These are phyloP conservation scores for Hylomyscus alleni DNA, from an alignment of 2,797 vertebrate species.

Conservation along the genomic window DNA sequence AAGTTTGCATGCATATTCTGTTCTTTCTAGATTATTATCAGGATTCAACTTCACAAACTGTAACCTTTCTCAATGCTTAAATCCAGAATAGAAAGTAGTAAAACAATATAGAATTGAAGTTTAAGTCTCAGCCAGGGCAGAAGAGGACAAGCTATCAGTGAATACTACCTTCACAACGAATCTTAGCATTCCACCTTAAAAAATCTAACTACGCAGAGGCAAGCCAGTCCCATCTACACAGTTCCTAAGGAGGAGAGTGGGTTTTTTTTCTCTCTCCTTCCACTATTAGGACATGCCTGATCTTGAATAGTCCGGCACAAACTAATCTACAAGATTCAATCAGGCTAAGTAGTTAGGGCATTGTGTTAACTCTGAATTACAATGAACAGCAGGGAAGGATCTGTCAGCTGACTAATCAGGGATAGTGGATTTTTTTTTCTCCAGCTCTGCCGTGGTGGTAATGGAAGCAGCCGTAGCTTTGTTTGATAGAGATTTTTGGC, in stretches of 20 bases:
- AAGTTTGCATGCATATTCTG: background rate
- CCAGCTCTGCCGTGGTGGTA: conserved; percentile 71
- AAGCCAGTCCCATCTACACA: conserved; percentile 67
- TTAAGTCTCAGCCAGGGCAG: background rate
- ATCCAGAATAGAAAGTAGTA: conserved; percentile 1
- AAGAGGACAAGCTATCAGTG: background rate
- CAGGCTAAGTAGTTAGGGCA: conserved; percentile 80
- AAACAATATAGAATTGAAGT: background rate
- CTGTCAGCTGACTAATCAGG: conserved; percentile 81
- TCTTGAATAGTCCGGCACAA: conserved; percentile 51
- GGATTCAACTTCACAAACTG: conserved; percentile 34
- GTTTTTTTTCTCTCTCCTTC: conserved; percentile 16
- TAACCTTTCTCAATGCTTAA: conserved; percentile 20
- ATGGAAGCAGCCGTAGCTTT: conserved; percentile 81
- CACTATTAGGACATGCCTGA: conserved; percentile 62
- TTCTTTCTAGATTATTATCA: conserved; percentile 53
- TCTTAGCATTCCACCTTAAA: conserved; percentile 86
- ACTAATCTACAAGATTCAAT: conserved; percentile 71
- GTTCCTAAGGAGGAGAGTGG: conserved; percentile 48
- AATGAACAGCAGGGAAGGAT: conserved; percentile 78
- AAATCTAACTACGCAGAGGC: conserved; percentile 77
- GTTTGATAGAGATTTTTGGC: conserved; percentile 78
- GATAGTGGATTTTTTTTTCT: conserved; percentile 71
- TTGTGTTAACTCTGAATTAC: conserved; percentile 82
- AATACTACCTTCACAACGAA: conserved; percentile 82